Conservation (phyloP, 2,888 invertebrate species). For the Holacanthella duospinosa region DNA sequence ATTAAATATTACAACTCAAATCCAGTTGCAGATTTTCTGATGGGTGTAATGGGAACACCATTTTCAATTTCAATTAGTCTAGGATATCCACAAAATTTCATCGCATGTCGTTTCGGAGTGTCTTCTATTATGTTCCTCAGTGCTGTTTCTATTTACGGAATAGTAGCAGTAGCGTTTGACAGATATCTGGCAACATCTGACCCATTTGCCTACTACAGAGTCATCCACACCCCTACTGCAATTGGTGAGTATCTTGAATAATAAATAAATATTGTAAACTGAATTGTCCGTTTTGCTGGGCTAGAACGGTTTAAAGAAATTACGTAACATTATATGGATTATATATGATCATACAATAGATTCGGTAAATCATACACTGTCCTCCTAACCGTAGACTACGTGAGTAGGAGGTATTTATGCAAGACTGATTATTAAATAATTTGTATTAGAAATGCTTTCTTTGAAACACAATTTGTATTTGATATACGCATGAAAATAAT, state of each 20-base stretch:
- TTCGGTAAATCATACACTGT: too few relatives aligned
- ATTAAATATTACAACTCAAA: neutral
- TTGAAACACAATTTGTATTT: too few relatives aligned
- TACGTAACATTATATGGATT: neutral
- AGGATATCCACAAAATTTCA: constrained; percentile 63
- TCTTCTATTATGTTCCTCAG: constrained; percentile 75
- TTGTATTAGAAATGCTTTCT: too few relatives aligned
- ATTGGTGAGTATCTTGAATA: constrained; percentile 56
- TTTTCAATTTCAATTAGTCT: constrained; percentile 63
- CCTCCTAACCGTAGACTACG: too few relatives aligned
- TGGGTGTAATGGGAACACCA: constrained; percentile 66
- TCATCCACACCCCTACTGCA: constrained; percentile 72
- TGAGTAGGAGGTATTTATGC: too few relatives aligned
- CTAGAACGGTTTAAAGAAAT: too few relatives aligned
- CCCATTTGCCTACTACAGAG: constrained; percentile 79
- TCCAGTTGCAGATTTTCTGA: constrained; percentile 65
- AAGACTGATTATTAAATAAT: too few relatives aligned
- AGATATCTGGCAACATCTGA: constrained; percentile 84
- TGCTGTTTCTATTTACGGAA: constrained; percentile 80
- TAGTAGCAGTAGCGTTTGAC: constrained; percentile 81
- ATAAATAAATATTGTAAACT: neutral
- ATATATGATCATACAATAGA: too few relatives aligned
- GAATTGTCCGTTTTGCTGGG: too few relatives aligned
- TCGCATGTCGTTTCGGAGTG: constrained; percentile 73
- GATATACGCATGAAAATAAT: too few relatives aligned